phyloP scores from a whole-genome alignment of 2,113 vertebrate genomes.

The Anarhynchus alexandrinus region DNA sequence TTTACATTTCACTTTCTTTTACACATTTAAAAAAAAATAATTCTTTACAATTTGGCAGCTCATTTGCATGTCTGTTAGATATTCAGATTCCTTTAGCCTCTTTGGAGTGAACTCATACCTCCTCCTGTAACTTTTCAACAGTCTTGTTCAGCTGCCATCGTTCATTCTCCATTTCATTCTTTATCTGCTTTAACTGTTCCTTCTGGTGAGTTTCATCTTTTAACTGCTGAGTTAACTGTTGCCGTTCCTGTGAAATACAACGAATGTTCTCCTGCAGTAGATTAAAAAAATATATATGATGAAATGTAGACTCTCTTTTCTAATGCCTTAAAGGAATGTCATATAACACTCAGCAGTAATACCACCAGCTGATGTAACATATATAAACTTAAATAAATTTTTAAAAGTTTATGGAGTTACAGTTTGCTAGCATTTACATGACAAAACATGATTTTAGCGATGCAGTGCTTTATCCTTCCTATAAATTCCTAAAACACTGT shows the following conservation, averaged over 20 bases:
- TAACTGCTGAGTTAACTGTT: conserved; percentile 80
- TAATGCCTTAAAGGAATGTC: not conserved
- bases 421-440: not conserved
- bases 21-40: not conserved
- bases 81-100: not conserved
- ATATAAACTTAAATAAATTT: not conserved
- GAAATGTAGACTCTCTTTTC: not conserved
- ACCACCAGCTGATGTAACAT: not conserved
- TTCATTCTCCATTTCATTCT: conserved; percentile 88
- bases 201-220: conserved; percentile 86
- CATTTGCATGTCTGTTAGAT: not conserved
- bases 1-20: not conserved
- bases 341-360: not conserved
- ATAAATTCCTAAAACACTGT: not conserved
- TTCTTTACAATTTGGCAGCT: not conserved
- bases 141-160: conserved; percentile 82
- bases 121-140: conserved; percentile 90
- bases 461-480: not conserved
- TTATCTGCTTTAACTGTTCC: conserved; percentile 86
- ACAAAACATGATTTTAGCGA: not conserved
- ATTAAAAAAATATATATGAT: not conserved
- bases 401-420: not conserved
- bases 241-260: conserved; percentile 77
- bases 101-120: conserved; percentile 71
- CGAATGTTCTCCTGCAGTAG: conserved; percentile 78